Base-by-base conservation (phyloP, 1,140 invertebrate genomes). In the Lasaia peninsularis region DNA sequence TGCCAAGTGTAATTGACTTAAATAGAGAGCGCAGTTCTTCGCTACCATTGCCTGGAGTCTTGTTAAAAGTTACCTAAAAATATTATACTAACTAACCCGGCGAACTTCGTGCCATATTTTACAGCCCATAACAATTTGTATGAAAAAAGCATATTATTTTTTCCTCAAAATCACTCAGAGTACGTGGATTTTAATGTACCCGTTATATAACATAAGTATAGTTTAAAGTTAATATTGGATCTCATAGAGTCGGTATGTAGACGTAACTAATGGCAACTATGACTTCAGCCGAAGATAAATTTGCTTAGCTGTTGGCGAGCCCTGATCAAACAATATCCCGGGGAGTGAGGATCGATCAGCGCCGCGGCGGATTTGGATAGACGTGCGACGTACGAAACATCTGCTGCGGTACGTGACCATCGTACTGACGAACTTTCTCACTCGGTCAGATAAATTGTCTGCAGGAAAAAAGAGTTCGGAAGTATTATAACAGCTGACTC, bases 1-100 rank as follows among this genome's bases (percentile, higher is more conserved):
- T 56, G 53, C 53, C 37, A 44, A 56, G 24, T 31, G 24, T 31
- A 48, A 56, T 56, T 48, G 35, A 56, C 24, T 56, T 37, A 40
- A 52, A 18, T 9, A 52, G 51, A 16, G 44, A 16, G 18, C 18
- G 44, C 20, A 20, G 18, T 48, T 48, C 44, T 48, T 48, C 44
- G 37, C 44, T 5, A 7, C 20, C 20, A 44, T 44, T 44, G 16
- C 37, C 16, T 20, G 16, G 9, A 44, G 40, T 44, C 40, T 44
- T 20, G 44, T 11, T 48, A 21, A 48, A 48, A 48, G 18, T 21
- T 48, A 48, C 44, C 44, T 48, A 18, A 21, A 44, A 48, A 48
- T 48, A 48, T 48, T 21, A 48, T 48, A n/a, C n/a, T n/a, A n/a
- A n/a, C n/a, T n/a, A n/a, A n/a, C n/a, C n/a, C n/a, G n/a, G n/a